Evolutionary conservation across 1,140 invertebrate species (phyloP).

Genomic region (Stenopsyche tienmushanensis): DNA sequence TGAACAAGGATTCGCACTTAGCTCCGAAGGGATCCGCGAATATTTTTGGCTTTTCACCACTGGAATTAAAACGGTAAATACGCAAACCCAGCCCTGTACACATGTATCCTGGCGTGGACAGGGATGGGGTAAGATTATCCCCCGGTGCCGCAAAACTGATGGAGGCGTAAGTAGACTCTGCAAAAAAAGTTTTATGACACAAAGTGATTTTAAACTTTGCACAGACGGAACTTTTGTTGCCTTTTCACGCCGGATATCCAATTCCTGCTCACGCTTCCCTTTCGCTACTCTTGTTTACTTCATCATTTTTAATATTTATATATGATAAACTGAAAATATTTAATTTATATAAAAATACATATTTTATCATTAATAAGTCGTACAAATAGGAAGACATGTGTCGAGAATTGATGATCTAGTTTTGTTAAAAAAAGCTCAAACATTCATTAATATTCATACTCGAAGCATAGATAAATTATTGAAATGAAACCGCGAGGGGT

Average conservation of each 20-base stretch:
- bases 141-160: neutral
- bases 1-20: conserved; percentile 41
- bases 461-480: too few relatives aligned
- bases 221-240: neutral
- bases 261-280: too few relatives aligned
- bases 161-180: neutral
- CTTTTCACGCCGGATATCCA: neutral
- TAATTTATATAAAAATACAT: too few relatives aligned
- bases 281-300: too few relatives aligned
- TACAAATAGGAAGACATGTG: too few relatives aligned
- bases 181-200: conserved; percentile 37
- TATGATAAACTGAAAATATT: too few relatives aligned
- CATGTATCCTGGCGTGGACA: conserved; percentile 9
- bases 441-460: too few relatives aligned
- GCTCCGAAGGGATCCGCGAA: conserved; percentile 18
- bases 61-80: neutral
- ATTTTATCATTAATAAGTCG: too few relatives aligned
- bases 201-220: conserved; percentile 40
- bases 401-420: too few relatives aligned
- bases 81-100: neutral
- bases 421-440: too few relatives aligned
- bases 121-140: neutral
- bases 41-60: conserved; percentile 33
- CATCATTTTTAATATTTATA: too few relatives aligned
- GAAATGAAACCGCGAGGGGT: too few relatives aligned